Conservation (phyloP, 1,140 invertebrate genomes). For the Halotydeus destructor region DNA sequence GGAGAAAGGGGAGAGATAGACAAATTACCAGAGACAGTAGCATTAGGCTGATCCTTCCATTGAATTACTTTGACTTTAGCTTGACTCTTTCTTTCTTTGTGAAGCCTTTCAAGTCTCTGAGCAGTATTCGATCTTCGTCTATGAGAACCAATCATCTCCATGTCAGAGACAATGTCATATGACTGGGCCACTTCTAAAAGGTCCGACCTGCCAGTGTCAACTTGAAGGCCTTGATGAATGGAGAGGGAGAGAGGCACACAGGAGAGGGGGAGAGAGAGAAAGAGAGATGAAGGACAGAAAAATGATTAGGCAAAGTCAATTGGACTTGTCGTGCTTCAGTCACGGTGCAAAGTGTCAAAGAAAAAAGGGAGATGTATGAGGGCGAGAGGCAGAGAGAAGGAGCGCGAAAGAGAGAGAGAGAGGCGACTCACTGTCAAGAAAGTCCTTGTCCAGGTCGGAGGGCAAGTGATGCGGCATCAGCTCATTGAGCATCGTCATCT, state of each 20-base stretch:
- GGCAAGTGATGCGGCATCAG: slow-evolving; percentile 28
- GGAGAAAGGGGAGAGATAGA: not conserved
- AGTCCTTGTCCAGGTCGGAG: not conserved
- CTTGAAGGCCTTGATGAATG: no score
- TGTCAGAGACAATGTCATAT: slow-evolving; percentile 32
- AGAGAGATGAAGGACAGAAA: not conserved
- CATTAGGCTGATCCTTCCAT: slow-evolving; percentile 23
- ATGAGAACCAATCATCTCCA: slow-evolving; percentile 45
- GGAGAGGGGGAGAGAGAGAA: slow-evolving; percentile 5
- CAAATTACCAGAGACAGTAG: slow-evolving; percentile 1
- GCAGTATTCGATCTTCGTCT: slow-evolving; percentile 67
- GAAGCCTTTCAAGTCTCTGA: slow-evolving; percentile 65
- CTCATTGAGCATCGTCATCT: slow-evolving; percentile 53
- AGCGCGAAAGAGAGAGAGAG: no score
- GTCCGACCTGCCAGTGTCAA: slow-evolving; percentile 18
- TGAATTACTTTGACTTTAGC: slow-evolving; percentile 29
- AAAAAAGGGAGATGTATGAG: no score
- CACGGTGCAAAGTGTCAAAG: not conserved
- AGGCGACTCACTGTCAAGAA: slow-evolving; percentile 3
- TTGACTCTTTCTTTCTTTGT: slow-evolving; percentile 48
- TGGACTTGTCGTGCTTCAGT: not conserved
- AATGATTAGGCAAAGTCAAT: not conserved
- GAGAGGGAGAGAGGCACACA: no score
- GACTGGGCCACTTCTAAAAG: slow-evolving; percentile 21
- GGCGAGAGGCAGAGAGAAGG: no score